These are phyloP conservation scores for Leptura quadrifasciata DNA, from an alignment of 2,888 invertebrate genomes.

Conservation along the genomic window DNA sequence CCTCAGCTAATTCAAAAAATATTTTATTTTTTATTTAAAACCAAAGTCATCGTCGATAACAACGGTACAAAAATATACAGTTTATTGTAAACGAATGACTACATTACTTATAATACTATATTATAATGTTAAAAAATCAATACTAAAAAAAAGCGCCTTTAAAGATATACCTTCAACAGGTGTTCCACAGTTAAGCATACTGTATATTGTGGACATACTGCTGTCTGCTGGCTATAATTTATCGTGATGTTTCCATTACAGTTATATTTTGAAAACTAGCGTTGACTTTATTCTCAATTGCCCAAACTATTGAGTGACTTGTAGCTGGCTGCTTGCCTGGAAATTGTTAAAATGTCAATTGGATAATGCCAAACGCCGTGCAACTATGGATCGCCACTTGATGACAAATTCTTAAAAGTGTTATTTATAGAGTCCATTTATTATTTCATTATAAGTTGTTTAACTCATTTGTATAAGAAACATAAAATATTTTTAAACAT, in stretches of 20 bases:
- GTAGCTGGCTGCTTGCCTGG: conserved; percentile 32
- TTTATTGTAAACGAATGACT: no score
- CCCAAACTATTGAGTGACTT: conserved; percentile 21
- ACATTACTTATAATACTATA: no score
- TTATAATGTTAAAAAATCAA: no score
- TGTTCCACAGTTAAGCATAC: neutral
- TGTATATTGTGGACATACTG: no score
- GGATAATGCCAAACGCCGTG: conserved; percentile 32
- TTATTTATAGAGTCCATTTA: conserved; percentile 35
- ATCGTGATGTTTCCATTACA: neutral
- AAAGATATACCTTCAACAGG: no score
- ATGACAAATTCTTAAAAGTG: conserved; percentile 38
- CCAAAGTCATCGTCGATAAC: no score
- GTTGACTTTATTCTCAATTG: neutral
- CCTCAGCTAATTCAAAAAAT: no score
- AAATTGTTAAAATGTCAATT: conserved; percentile 39
- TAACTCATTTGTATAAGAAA: conserved; percentile 24
- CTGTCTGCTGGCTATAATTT: neutral
- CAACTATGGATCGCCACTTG: neutral
- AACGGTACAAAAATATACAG: no score
- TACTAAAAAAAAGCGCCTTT: no score
- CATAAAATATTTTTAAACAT: conserved; percentile 30
- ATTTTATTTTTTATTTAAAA: no score
- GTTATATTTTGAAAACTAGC: neutral
- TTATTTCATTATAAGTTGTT: conserved; percentile 35